Base-by-base conservation (phyloP, 2,797 vertebrate species). In the Brachyalestes nurse region DNA sequence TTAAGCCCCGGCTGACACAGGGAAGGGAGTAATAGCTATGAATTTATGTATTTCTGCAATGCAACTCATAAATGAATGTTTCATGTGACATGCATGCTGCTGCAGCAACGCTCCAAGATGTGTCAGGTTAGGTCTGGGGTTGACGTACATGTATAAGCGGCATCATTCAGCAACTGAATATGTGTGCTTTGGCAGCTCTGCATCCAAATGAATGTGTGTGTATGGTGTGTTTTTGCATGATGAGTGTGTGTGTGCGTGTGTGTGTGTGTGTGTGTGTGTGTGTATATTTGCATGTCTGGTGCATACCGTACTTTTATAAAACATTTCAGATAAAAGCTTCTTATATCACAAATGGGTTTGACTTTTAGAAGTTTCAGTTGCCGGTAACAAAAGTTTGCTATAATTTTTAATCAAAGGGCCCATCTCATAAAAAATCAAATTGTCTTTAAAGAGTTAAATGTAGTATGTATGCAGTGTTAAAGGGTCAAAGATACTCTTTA, bases 31-130 rank as follows among this genome's bases (percentile, higher is more conserved):
- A 79, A 72, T 61, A 55, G 45, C 34, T 55, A 65, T 72, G 57
- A 72, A 79, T 79, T 40, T 72, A 51, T 72, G 71, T 45, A 62
- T 79, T 79, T 79, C 19, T 40, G 47, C 58, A 28, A 34, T 51
- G 25, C 58, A 47, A 58, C 57, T 57, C 45, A 53, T 40, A 51
- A 40, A 79, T 83, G 58, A 64, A 83, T 71, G 77, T 57, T 45
- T 64, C 49, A 57, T 72, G 73, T 64, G 71, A n/a, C 21, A 82
- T 25, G 66, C 19, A 5, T 55, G 25, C 40, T 28, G 8, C 76
- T 66, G 34, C 57, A 77, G 51, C 45, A n/a, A 23, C 28, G 66
- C 19, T 69, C 10, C 64, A 28, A 70, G 57, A 66, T 10, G 40
- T 49, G 76, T 57, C 67, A 58, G 71, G 51, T 42, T 42, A 51